A percentile compares a stretch with the other conserved stretches of the same genome.
Conservation (phyloP, 2,113 vertebrate species). For the Stigmatopora argus region DNA sequence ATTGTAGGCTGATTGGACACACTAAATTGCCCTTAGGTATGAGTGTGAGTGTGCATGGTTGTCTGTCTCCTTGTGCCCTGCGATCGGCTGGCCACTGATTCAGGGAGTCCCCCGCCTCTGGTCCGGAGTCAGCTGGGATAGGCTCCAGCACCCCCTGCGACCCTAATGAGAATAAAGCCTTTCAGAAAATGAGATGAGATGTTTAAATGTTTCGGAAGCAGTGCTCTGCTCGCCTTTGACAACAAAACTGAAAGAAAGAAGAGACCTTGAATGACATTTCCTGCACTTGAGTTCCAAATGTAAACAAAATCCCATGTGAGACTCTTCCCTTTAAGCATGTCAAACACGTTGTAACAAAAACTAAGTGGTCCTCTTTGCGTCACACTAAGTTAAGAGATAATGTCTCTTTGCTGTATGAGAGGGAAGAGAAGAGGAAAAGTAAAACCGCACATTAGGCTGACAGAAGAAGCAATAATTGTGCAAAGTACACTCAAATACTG, state of each 20-base stretch:
- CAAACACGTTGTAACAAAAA: conserved; percentile 2
- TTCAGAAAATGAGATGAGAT: too few species aligned
- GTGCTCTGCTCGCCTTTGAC: conserved; percentile 6
- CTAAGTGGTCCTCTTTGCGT: conserved; percentile 10
- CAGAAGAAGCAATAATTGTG: too few species aligned
- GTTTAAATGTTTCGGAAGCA: not conserved
- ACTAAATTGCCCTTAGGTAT: too few species aligned
- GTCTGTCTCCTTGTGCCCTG: too few species aligned
- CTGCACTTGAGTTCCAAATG: conserved; percentile 22
- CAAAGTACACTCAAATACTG: not conserved
- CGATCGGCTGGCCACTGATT: too few species aligned
- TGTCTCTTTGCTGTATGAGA: not conserved
- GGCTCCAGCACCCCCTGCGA: too few species aligned
- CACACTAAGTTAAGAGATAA: conserved; percentile 10
- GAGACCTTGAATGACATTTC: conserved; percentile 28
- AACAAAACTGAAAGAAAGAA: conserved; percentile 3
- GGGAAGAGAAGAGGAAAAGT: not conserved
- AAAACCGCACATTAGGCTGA: not conserved
- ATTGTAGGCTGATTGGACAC: too few species aligned
- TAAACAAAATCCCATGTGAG: conserved; percentile 29
- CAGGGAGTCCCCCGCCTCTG: too few species aligned
- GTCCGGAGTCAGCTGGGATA: too few species aligned
- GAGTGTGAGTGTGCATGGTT: too few species aligned
- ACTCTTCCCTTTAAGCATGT: not conserved
- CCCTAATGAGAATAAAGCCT: too few species aligned